Percentiles rank a stretch among this genome's conserved stretches.
Conservation (phyloP, 2,113 vertebrate species). For the Nesoenas mayeri region DNA sequence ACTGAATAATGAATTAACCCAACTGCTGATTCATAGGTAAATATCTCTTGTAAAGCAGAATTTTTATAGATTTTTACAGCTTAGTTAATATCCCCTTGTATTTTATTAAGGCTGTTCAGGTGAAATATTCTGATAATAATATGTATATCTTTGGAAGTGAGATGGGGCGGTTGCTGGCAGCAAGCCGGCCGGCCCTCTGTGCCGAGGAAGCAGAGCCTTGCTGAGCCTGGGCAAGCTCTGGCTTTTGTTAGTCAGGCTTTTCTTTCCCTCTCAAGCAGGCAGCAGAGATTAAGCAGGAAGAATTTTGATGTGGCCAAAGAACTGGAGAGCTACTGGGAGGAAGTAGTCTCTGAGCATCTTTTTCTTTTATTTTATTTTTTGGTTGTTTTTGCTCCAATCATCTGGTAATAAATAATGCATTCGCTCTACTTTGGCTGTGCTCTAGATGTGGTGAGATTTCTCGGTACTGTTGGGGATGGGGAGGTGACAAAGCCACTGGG, state of each 20-base stretch:
- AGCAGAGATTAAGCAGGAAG: conserved; percentile 20
- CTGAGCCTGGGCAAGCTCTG: background rate
- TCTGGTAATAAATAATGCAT: conserved; percentile 58
- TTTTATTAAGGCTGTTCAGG: conserved; percentile 72
- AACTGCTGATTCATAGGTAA: conserved; percentile 83
- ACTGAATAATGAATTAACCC: conserved; percentile 83
- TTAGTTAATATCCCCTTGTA: conserved; percentile 74
- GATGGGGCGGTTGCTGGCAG: background rate
- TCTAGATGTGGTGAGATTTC: background rate
- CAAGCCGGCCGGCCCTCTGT: background rate
- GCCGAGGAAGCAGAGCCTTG: background rate
- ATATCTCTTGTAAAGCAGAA: conserved; percentile 77
- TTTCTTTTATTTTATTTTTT: background rate
- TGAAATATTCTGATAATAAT: conserved; percentile 67
- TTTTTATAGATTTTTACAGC: conserved; percentile 76
- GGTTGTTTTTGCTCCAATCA: background rate
- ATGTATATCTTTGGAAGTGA: conserved; percentile 61
- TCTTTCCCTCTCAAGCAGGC: background rate
- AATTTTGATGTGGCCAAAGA: conserved; percentile 37
- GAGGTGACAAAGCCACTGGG: background rate
- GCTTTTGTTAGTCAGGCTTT: background rate
- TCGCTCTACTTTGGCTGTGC: conserved; percentile 9
- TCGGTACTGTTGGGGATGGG: background rate
- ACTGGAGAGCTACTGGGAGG: background rate
- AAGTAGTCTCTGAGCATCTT: background rate